A percentile compares a stretch with the other conserved stretches of the same genome.
These are phyloP conservation scores for Nephrotoma guestfalica DNA, from an alignment of 2,888 invertebrate species.

Conservation along the genomic window DNA sequence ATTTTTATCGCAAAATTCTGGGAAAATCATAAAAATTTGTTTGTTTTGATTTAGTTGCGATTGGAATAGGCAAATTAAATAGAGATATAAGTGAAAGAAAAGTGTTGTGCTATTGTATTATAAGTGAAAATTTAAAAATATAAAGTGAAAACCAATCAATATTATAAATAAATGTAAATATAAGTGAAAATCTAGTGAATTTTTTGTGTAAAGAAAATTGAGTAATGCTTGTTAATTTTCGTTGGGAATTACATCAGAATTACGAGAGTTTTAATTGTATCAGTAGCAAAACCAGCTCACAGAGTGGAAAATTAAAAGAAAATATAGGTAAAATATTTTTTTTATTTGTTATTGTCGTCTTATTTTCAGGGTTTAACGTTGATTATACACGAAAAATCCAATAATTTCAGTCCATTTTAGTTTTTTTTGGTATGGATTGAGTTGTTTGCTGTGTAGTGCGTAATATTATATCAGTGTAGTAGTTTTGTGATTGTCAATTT, in stretches of 20 bases:
- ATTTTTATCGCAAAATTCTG: not conserved
- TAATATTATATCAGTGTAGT: not conserved
- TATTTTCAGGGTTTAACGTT: not conserved
- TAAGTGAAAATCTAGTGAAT: not conserved
- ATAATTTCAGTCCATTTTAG: not conserved
- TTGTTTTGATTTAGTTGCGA: not conserved
- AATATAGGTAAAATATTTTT: not conserved
- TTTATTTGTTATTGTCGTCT: not conserved
- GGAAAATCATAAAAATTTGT: not conserved
- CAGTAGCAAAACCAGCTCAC: not conserved
- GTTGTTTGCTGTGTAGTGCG: not conserved
- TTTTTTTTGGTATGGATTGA: not conserved
- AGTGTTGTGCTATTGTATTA: not conserved
- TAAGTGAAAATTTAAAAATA: not conserved
- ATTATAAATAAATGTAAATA: not conserved
- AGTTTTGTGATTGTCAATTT: not conserved
- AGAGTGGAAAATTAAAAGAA: not conserved
- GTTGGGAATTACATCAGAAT: not conserved
- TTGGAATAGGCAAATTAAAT: not conserved
- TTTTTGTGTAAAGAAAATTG: not conserved
- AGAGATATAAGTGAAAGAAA: not conserved
- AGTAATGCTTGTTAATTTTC: not conserved
- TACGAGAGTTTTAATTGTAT: not conserved
- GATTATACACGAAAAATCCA: not conserved
- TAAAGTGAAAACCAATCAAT: not conserved